Percentiles rank a stretch among this genome's conserved stretches.
Evolutionary conservation across 2,113 vertebrate genomes (phyloP).

Genomic region (Melanostigma gelatinosum): DNA sequence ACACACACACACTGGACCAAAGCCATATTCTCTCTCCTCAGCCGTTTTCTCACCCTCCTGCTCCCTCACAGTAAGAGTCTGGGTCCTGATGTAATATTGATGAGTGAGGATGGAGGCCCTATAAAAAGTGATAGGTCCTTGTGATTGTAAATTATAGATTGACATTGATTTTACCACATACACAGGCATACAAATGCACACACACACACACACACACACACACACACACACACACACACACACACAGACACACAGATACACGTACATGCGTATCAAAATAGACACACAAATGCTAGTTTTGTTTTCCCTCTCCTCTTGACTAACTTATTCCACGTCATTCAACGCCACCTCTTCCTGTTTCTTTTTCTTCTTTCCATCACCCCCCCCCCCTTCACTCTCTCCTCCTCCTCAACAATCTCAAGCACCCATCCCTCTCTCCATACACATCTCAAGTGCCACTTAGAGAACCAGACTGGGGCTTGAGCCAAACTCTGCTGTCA

Average conservation of each 20-base stretch:
- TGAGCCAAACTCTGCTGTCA: slow-evolving; percentile 67
- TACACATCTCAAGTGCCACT: slow-evolving; percentile 74
- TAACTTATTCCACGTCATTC: slow-evolving; percentile 65
- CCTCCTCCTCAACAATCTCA: slow-evolving; percentile 69
- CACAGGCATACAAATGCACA: slow-evolving; percentile 41
- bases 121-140: slow-evolving; percentile 97
- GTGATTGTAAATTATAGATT: slow-evolving; percentile 97
- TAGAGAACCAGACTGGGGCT: slow-evolving; percentile 65
- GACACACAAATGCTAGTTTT: slow-evolving; percentile 30
- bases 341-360: slow-evolving; percentile 47
- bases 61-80: slow-evolving; percentile 60
- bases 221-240: slow-evolving; percentile 41
- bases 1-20: slow-evolving; percentile 57
- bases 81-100: slow-evolving; percentile 98
- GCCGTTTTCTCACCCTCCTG: slow-evolving; percentile 63
- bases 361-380: slow-evolving; percentile 32
- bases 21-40: slow-evolving; percentile 68
- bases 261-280: slow-evolving; percentile 29
- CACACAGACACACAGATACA: slow-evolving; percentile 39
- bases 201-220: slow-evolving; percentile 40
- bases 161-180: slow-evolving; percentile 88
- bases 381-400: slow-evolving; percentile 33
- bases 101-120: slow-evolving; percentile 92
- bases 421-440: slow-evolving; percentile 69
- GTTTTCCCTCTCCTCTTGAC: slow-evolving; percentile 23